Conservation (phyloP, 2,113 vertebrate genomes). For the Addax nasomaculatus region DNA sequence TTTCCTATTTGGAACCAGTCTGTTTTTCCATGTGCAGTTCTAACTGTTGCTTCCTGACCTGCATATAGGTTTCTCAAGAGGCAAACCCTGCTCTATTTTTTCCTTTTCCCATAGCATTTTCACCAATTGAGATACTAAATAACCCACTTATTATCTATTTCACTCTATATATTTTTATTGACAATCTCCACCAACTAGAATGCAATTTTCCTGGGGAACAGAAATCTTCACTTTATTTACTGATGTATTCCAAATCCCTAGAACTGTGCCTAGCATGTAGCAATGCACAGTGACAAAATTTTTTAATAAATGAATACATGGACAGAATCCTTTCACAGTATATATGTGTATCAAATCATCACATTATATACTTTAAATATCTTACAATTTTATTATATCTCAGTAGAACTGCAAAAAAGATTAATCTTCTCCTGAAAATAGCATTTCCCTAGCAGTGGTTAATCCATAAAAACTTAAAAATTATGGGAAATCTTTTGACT, state of each 20-base stretch:
- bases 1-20: no score
- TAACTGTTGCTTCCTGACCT: no score
- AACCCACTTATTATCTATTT: neutral
- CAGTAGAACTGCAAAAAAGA: neutral
- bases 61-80: no score
- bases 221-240: neutral
- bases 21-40: no score
- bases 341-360: neutral
- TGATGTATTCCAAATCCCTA: neutral
- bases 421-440: conserved; percentile 4
- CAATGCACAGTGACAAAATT: neutral
- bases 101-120: neutral
- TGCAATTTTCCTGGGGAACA: neutral
- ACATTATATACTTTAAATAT: neutral
- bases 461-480: conserved; percentile 8
- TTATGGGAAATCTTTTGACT: conserved; percentile 23
- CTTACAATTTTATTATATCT: neutral
- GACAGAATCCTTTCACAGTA: neutral
- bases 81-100: neutral
- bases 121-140: neutral
- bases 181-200: neutral
- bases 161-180: neutral
- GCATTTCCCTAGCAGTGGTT: neutral
- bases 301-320: neutral
- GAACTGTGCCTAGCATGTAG: neutral